Base-by-base conservation (phyloP, 1,140 invertebrate genomes). In the Nebria ingens region DNA sequence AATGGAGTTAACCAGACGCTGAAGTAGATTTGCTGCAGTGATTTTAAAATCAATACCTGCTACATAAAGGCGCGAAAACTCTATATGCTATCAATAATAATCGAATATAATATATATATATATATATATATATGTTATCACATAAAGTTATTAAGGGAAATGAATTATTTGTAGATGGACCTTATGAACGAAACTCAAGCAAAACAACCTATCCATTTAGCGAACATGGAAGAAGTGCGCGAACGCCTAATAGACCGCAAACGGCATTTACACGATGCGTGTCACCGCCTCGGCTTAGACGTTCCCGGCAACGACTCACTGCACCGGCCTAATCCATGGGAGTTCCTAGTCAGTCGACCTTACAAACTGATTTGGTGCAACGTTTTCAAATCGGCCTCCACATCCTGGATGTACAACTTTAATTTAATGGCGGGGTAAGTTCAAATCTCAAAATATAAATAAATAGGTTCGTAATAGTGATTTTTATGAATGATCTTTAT, bases 401-500 rank as follows among this genome's bases (percentile, higher is more conserved):
- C 88, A 1, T 89, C 88, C 0, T 91, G 88, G 88, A 88, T 92
- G 85, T 90, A 89, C 70, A 90, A 90, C 71, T 90, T 90, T 64
- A 90, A 90, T 71, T 71, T 89, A 53, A 79, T 90, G 64, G 87
- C 87, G 13, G 87, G 87, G 72, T 88, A 59, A 62, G 49, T 51
- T 22, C 34, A n/a, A 11, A 23, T 21, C 3, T 52, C 13, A 29
- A 29, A 29, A 23, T 60, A 58, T 51, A 29, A 13, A 22, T 2
- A 51, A 19, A 9, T 52, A 21, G n/a, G n/a, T n/a, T n/a, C n/a
- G n/a, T n/a, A n/a, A n/a, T n/a, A n/a, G n/a, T n/a, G n/a, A n/a
- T n/a, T n/a, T n/a, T n/a, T n/a, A n/a, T n/a, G n/a, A n/a, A n/a
- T n/a, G n/a, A n/a, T n/a, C n/a, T n/a, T n/a, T n/a, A 42, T 22